Evolutionary conservation across 2,113 vertebrate species (phyloP).

Genomic region (Loxodonta africana): DNA sequence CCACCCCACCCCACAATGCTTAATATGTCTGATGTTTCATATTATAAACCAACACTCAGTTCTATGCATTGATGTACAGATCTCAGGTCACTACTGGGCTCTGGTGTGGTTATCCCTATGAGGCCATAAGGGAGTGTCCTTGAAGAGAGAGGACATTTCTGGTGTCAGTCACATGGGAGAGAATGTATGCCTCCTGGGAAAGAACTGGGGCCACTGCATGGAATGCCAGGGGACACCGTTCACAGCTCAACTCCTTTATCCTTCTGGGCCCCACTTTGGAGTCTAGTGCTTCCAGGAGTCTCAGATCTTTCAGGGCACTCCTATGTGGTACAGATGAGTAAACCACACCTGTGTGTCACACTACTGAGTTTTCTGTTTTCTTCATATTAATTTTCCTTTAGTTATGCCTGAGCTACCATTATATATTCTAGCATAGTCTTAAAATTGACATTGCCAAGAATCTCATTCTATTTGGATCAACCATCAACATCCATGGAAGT

Average conservation of each 20-base stretch:
- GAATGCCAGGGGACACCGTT: not conserved
- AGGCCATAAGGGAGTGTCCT: not conserved
- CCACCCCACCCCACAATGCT: not conserved
- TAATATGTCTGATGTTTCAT: not conserved
- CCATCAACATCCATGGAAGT: not conserved
- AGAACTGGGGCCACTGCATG: not conserved
- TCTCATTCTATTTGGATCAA: not conserved
- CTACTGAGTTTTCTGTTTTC: not conserved
- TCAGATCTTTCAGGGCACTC: not conserved
- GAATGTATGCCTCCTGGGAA: not conserved
- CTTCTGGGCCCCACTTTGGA: not conserved
- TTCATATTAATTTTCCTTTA: not conserved
- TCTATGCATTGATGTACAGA: not conserved
- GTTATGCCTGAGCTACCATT: not conserved
- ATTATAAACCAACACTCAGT: not conserved
- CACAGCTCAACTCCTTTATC: not conserved
- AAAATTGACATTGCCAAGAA: not conserved
- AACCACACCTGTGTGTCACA: not conserved
- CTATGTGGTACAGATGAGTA: not conserved
- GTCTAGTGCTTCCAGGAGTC: not conserved
- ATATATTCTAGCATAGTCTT: not conserved
- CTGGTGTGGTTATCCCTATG: not conserved
- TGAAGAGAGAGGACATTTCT: not conserved
- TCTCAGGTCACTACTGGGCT: not conserved
- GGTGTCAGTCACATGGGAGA: too few relatives aligned